phyloP scores from a whole-genome alignment of 2,888 invertebrate genomes.

The Noctua fimbriata region DNA sequence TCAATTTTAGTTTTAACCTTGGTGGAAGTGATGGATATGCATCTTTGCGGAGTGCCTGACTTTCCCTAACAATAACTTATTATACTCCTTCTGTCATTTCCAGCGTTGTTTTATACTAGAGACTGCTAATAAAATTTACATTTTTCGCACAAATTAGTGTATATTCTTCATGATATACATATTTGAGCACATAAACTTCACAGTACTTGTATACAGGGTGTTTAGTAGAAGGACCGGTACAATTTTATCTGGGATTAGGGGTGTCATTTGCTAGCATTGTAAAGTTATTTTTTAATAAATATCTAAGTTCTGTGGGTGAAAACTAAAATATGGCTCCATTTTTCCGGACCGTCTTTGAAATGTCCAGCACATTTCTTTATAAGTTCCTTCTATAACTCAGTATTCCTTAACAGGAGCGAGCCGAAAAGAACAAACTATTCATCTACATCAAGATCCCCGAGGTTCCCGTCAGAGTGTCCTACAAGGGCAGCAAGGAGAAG shows the following conservation, averaged over 20 bases:
- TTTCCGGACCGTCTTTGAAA: neutral
- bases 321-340: neutral
- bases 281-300: too few species aligned
- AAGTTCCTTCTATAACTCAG: neutral
- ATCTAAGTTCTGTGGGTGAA: too few species aligned
- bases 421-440: conserved; percentile 99
- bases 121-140: neutral
- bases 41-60: neutral
- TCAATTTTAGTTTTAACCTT: neutral
- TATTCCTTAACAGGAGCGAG: conserved; percentile 93
- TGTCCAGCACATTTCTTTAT: neutral
- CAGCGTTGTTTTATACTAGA: neutral
- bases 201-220: too few species aligned
- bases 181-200: too few species aligned
- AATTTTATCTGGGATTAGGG: too few species aligned
- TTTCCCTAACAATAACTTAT: neutral
- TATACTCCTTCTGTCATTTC: too few species aligned
- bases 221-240: too few species aligned
- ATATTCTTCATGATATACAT: too few species aligned
- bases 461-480: conserved; percentile 97
- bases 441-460: conserved; percentile 99
- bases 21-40: neutral
- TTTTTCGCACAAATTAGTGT: neutral
- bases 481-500: conserved; percentile 99
- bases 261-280: too few species aligned